A percentile compares a stretch with the other conserved stretches of the same genome.
These are phyloP conservation scores for Smittia sp. DNA, from an alignment of 2,888 invertebrate genomes.

Conservation along the genomic window DNA sequence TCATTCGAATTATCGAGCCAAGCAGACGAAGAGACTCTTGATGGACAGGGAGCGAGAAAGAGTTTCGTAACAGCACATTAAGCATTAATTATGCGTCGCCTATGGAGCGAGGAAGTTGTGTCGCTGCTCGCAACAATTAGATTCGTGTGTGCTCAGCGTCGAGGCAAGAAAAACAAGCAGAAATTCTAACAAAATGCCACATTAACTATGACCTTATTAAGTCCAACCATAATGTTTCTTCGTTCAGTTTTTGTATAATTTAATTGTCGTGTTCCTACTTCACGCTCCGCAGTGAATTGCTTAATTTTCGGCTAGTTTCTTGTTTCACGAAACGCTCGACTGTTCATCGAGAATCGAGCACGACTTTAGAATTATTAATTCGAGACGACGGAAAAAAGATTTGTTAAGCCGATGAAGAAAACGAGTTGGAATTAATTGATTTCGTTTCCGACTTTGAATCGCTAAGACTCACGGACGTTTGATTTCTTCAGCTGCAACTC, in stretches of 20 bases:
- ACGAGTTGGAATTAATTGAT: neutral
- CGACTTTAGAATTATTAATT: conserved; percentile 8
- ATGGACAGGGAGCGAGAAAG: neutral
- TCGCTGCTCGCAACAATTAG: conserved; percentile 17
- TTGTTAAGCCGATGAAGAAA: neutral
- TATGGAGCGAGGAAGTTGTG: neutral
- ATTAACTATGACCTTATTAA: conserved; percentile 32
- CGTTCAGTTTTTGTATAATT: conserved; percentile 4
- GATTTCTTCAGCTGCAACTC: too few species aligned
- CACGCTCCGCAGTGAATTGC: conserved; percentile 4
- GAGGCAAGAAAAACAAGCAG: neutral
- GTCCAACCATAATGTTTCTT: neutral
- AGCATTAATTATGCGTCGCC: conserved; percentile 37
- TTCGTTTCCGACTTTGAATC: neutral
- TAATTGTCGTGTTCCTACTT: conserved; percentile 23
- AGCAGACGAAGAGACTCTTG: neutral
- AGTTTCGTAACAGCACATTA: conserved; percentile 33
- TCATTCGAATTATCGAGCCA: neutral
- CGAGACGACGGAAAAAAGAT: neutral
- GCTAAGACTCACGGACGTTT: too few species aligned
- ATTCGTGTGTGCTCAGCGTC: conserved; percentile 11
- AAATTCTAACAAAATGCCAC: neutral
- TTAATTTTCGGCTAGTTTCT: neutral
- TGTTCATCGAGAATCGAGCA: neutral
- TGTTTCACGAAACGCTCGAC: neutral